A percentile compares a stretch with the other conserved stretches of the same genome.
phyloP scores from a whole-genome alignment of 1,140 invertebrate species.

The Procambarus virginalis region DNA sequence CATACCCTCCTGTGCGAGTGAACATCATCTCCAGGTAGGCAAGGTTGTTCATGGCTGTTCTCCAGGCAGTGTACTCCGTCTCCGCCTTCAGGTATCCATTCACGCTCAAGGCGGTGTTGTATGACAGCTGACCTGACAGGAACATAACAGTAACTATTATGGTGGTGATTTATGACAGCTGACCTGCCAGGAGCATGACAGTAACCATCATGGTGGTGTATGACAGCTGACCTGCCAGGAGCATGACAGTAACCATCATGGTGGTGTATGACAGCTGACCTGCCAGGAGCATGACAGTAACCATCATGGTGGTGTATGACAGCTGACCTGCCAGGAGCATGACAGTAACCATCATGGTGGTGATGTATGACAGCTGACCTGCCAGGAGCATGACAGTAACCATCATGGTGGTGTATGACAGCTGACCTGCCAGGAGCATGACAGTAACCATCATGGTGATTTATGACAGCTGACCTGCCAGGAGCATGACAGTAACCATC shows the following conservation, averaged over 20 bases:
- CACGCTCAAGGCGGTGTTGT: neutral
- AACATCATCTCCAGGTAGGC: constrained; percentile 62
- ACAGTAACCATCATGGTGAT: neutral
- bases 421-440: too few relatives aligned
- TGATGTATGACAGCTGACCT: too few relatives aligned
- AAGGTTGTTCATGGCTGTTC: constrained; percentile 39
- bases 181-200: too few relatives aligned
- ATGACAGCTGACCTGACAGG: neutral
- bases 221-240: too few relatives aligned
- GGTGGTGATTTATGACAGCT: too few relatives aligned
- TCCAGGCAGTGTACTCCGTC: neutral
- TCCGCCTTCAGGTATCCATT: neutral
- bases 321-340: too few relatives aligned
- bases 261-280: neutral
- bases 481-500: too few relatives aligned
- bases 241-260: neutral
- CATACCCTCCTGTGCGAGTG: constrained; percentile 43
- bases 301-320: too few relatives aligned
- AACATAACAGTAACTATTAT: neutral
- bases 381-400: too few relatives aligned
- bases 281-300: neutral
- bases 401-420: too few relatives aligned
- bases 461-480: neutral
- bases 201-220: too few relatives aligned
- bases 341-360: too few relatives aligned